Percentiles rank a stretch among this genome's conserved stretches.
phyloP scores from a whole-genome alignment of 1,140 invertebrate genomes.

The Lucilia sericata region DNA sequence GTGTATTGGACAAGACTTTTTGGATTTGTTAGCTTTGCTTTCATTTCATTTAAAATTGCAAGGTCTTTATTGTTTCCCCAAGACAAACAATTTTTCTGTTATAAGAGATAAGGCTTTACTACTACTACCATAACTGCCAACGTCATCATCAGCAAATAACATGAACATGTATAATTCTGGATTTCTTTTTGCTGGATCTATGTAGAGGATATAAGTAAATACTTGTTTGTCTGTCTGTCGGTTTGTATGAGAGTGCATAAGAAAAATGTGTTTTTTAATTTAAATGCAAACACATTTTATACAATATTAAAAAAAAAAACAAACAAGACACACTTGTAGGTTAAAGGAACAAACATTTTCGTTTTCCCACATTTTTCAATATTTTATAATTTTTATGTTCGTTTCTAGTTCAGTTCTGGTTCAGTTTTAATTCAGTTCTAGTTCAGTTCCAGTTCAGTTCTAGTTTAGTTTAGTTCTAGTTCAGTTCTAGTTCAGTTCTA shows the following conservation, averaged over 20 bases:
- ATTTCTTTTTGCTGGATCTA: background rate
- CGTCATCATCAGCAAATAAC: background rate
- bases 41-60: slow-evolving; percentile 39
- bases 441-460: no score
- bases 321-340: background rate
- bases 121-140: background rate
- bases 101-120: slow-evolving; percentile 24
- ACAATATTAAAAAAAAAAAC: slow-evolving; percentile 4
- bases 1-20: background rate
- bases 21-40: background rate
- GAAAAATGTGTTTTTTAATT: slow-evolving; percentile 68
- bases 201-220: background rate
- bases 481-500: no score
- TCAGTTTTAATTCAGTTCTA: no score
- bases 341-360: background rate
- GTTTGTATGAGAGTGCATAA: slow-evolving; percentile 44
- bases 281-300: slow-evolving; percentile 67
- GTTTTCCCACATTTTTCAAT: no score
- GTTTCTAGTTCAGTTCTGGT: no score
- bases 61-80: slow-evolving; percentile 50
- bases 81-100: slow-evolving; percentile 42
- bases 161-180: background rate
- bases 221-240: background rate
- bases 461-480: no score
- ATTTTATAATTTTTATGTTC: no score